phyloP scores from a whole-genome alignment of 2,113 vertebrate genomes.

The Panthera leo region DNA sequence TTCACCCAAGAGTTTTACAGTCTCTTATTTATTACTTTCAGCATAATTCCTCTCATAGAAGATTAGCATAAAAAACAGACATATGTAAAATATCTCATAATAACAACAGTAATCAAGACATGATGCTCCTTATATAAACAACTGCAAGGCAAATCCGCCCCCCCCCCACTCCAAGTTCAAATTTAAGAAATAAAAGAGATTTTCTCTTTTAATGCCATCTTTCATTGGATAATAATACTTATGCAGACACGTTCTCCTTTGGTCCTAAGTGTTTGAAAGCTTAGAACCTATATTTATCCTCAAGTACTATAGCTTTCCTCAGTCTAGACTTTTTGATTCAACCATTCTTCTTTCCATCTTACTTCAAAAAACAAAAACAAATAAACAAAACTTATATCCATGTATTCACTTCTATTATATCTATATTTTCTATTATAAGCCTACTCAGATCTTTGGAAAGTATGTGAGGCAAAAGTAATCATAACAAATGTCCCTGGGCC shows the following conservation, averaged over 20 bases:
- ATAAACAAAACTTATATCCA: not conserved
- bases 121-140: not conserved
- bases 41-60: not conserved
- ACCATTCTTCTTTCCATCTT: not conserved
- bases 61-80: not conserved
- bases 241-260: not conserved
- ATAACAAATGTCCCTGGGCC: not conserved
- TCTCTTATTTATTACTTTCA: not conserved
- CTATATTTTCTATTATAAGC: not conserved
- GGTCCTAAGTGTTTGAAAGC: not conserved
- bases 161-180: not conserved
- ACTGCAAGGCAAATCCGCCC: not conserved
- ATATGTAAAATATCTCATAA: not conserved
- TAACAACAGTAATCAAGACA: not conserved
- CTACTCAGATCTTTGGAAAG: not conserved
- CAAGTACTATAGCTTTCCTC: slow-evolving; percentile 16
- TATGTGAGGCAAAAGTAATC: not conserved
- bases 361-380: not conserved
- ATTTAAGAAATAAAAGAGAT: not conserved
- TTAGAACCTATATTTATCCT: not conserved
- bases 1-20: not conserved
- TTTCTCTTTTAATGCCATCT: not conserved
- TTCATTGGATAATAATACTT: not conserved
- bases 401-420: not conserved
- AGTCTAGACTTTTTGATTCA: not conserved